Evolutionary conservation across 2,888 invertebrate species (phyloP).

Genomic region (Diabrotica balteata): DNA sequence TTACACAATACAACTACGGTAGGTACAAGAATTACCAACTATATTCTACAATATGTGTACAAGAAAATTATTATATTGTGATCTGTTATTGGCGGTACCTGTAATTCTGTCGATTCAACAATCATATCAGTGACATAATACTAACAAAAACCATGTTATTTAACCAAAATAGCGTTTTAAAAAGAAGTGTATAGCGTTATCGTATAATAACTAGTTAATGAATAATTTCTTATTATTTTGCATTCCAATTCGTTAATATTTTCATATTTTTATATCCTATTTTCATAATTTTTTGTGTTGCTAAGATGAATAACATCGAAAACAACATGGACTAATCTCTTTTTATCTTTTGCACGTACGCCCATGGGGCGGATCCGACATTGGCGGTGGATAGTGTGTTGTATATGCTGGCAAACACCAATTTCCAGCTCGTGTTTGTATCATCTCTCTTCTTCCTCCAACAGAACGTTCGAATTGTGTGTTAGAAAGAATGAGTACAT

Average conservation of each 20-base stretch:
- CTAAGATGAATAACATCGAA: not conserved
- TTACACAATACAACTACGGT: too few species aligned
- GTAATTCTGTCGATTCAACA: too few species aligned
- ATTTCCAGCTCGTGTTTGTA: conserved; percentile 48
- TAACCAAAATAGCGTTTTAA: too few species aligned
- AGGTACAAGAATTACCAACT: too few species aligned
- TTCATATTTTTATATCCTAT: not conserved
- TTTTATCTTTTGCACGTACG: not conserved
- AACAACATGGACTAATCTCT: not conserved
- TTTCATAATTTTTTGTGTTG: not conserved
- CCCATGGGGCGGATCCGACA: conserved; percentile 16
- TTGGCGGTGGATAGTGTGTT: conserved; percentile 24
- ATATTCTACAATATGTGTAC: too few species aligned
- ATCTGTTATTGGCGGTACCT: too few species aligned
- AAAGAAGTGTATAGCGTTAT: too few species aligned
- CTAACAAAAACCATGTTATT: too few species aligned
- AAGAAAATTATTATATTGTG: too few species aligned
- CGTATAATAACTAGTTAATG: too few species aligned
- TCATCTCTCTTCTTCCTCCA: conserved; percentile 47
- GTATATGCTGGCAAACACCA: conserved; percentile 46
- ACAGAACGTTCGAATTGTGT: conserved; percentile 32
- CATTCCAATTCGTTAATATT: not conserved
- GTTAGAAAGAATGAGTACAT: conserved; percentile 44
- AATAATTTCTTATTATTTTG: too few species aligned
- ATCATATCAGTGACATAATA: too few species aligned